A percentile compares a stretch with the other conserved stretches of the same genome.
phyloP scores from a whole-genome alignment of 1,140 invertebrate genomes.

The Drosophila setifemur region DNA sequence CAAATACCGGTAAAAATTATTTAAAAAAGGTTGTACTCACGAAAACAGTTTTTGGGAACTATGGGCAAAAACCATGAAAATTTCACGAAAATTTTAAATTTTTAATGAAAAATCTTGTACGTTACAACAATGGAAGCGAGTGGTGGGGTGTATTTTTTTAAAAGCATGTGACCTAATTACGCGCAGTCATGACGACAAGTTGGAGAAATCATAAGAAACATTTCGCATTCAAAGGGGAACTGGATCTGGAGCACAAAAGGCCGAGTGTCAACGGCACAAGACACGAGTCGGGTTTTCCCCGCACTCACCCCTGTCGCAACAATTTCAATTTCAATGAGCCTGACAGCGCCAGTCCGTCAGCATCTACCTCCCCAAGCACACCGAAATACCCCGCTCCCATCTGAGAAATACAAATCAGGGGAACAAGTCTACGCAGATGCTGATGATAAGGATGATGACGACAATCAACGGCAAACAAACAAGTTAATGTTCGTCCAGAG shows the following conservation, averaged over 20 bases:
- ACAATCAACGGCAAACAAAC: slow-evolving; percentile 74
- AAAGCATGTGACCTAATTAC: slow-evolving; percentile 79
- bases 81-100: slow-evolving; percentile 58
- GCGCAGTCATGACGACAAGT: slow-evolving; percentile 61
- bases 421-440: slow-evolving; percentile 18
- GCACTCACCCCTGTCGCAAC: slow-evolving; percentile 27
- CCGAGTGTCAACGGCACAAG: slow-evolving; percentile 70
- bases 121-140: slow-evolving; percentile 15
- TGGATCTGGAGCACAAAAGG: slow-evolving; percentile 51
- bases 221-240: slow-evolving; percentile 50
- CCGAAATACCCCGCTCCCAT: neutral
- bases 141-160: slow-evolving; percentile 45
- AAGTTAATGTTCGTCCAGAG: slow-evolving; percentile 60
- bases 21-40: no score
- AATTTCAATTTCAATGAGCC: slow-evolving; percentile 78
- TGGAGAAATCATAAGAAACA: slow-evolving; percentile 58
- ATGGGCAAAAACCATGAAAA: slow-evolving; percentile 3
- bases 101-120: slow-evolving; percentile 73
- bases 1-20: no score
- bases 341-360: slow-evolving; percentile 66
- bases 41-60: slow-evolving; percentile 63
- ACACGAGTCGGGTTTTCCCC: slow-evolving; percentile 44
- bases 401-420: slow-evolving; percentile 57
- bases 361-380: neutral
- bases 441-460: slow-evolving; percentile 58